These are phyloP conservation scores for Chamaetylas fuelleborni DNA, from an alignment of 2,113 vertebrate species.

Conservation along the genomic window DNA sequence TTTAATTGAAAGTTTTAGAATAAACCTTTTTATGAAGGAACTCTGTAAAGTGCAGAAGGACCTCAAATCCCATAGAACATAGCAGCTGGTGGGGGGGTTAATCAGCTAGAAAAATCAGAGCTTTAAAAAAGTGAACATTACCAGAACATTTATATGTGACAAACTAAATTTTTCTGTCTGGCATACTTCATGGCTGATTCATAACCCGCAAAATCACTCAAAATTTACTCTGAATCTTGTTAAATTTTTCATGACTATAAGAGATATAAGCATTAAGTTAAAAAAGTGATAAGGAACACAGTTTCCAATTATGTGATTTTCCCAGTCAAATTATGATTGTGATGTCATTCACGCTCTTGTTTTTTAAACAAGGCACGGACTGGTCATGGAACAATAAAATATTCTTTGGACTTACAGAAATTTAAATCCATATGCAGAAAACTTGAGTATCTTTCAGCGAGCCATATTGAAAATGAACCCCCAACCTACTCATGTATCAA, in stretches of 20 bases:
- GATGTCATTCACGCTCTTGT: neutral
- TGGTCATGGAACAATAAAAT: neutral
- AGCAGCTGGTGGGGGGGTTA: neutral
- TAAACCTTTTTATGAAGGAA: neutral
- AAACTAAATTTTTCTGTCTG: neutral
- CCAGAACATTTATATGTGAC: neutral
- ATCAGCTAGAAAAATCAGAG: neutral
- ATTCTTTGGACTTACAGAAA: neutral
- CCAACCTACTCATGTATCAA: neutral
- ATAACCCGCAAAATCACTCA: neutral
- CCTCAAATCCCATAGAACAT: neutral
- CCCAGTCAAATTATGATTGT: neutral
- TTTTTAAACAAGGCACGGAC: neutral
- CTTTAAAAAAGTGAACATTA: neutral
- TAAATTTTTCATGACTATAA: neutral
- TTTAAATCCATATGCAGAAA: neutral
- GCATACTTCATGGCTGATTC: neutral
- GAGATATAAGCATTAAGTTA: neutral
- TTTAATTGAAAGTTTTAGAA: neutral
- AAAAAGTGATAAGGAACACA: neutral
- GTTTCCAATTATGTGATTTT: neutral
- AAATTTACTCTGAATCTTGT: neutral
- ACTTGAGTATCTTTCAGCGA: neutral
- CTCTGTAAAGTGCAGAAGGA: neutral
- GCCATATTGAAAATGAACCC: neutral